Evolutionary conservation across 2,888 invertebrate genomes (phyloP), one percentile per base, ranked within the genome.

Genomic region (Laspeyria flexula): DNA sequence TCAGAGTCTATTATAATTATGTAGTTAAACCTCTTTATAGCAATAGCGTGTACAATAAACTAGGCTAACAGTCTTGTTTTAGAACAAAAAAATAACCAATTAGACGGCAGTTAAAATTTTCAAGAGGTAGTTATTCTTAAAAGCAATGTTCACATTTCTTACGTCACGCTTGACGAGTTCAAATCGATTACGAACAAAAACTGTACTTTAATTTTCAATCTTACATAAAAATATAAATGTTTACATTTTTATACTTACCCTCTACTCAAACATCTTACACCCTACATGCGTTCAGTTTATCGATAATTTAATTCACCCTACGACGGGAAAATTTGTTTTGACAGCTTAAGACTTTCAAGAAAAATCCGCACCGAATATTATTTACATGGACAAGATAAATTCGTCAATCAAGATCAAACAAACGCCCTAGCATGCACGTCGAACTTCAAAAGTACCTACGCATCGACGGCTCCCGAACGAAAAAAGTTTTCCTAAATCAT

Each of bases 361-460:
- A 68, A 77, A 81, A 73, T 77, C 79, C 70, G 57, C 63, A 71
- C 65, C 71, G 73, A 80, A 81, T 73, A 71, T 79, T 84, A 85
- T 85, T 83, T 81, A 84, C 82, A 83, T 73, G 73, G 75, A 79
- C 81, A 71, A 77, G 85, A 82, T 83, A 85, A 85, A 84, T 86
- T 86, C 81, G 85, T 85, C 88, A 88, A 87, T 88, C 88, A 88
- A 81, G 88, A 88, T 90, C 90, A 90, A 88, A 86, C 71, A 69
- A 60, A 61, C 58, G 66, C 75, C 77, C 75, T 59, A 55, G 53
- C 60, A 60, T 71, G 60, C 73, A 74, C 68, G 34, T 62, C 56
- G 44, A 71, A 76, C 67, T 73, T 71, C 64, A 65, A 73, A 79
- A 77, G 75, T 74, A 74, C n/a, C n/a, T n/a, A n/a, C 74, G 62